phyloP scores from a whole-genome alignment of 92 coral and sea anemone genomes.

The Bergia puertoricense region DNA sequence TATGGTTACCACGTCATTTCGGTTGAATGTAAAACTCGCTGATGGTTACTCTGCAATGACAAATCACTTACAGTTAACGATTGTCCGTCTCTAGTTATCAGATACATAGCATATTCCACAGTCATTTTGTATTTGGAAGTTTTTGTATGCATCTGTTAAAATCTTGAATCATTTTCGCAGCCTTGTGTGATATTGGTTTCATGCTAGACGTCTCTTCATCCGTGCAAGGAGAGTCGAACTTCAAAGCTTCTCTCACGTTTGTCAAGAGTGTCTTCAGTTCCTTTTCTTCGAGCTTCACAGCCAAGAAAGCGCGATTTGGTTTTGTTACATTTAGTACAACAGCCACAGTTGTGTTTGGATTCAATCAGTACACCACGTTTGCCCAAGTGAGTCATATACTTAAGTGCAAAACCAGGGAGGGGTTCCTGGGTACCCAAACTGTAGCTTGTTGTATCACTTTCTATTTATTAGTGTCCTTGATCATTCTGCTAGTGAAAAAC shows the following conservation, averaged over 20 bases:
- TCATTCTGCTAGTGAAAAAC: no score
- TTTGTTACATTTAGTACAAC: constrained; percentile 41
- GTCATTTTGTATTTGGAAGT: background rate
- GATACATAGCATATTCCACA: background rate
- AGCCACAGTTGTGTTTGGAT: constrained; percentile 28
- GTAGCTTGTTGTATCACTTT: no score
- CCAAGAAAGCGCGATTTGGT: constrained; percentile 46
- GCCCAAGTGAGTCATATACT: constrained; percentile 1
- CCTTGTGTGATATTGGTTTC: constrained; percentile 58
- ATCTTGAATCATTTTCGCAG: background rate
- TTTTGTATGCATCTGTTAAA: background rate
- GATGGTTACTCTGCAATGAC: no score
- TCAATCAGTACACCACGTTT: constrained; percentile 12
- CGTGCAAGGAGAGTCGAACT: constrained; percentile 59
- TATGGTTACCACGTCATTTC: no score
- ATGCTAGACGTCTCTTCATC: constrained; percentile 63
- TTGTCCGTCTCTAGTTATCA: no score
- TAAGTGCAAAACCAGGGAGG: no score
- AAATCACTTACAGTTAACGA: no score
- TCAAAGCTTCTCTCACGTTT: constrained; percentile 51
- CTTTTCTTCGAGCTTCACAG: constrained; percentile 41
- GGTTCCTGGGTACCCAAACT: no score
- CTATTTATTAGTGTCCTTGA: no score
- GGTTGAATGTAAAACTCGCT: no score
- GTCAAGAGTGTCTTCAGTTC: constrained; percentile 47